phyloP scores from a whole-genome alignment of 2,888 invertebrate species.

The Drosophila fungiperda region DNA sequence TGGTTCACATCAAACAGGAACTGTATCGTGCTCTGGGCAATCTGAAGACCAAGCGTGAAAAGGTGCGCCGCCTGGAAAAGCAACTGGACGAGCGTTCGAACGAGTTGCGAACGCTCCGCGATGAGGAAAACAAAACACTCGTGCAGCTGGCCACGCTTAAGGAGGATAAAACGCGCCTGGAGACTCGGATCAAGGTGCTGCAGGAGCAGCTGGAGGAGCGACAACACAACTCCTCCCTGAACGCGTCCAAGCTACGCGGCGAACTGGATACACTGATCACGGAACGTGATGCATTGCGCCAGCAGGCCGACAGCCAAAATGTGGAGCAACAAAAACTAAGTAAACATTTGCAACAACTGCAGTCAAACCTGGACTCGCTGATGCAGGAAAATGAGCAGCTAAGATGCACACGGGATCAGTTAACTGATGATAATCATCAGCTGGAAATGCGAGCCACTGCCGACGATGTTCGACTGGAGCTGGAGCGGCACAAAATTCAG shows the following conservation, averaged over 20 bases:
- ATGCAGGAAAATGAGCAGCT: constrained; percentile 80
- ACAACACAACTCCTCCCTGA: constrained; percentile 42
- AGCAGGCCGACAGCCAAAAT: constrained; percentile 44
- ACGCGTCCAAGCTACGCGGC: constrained; percentile 40
- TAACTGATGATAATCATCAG: constrained; percentile 73
- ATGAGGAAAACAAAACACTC: constrained; percentile 82
- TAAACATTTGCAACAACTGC: constrained; percentile 85
- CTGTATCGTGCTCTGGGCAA: constrained; percentile 85
- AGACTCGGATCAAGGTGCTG: constrained; percentile 77
- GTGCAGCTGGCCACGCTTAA: constrained; percentile 81
- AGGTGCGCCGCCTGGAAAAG: constrained; percentile 86
- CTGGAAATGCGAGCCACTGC: constrained; percentile 57
- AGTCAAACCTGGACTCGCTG: constrained; percentile 85
- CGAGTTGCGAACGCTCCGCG: constrained; percentile 77
- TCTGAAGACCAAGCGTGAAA: constrained; percentile 86
- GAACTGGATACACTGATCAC: constrained; percentile 82
- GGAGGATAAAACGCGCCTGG: constrained; percentile 81
- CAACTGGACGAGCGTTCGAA: constrained; percentile 72
- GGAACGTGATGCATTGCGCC: constrained; percentile 81
- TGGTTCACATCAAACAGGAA: constrained; percentile 85
- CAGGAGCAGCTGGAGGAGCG: constrained; percentile 83
- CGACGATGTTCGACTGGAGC: constrained; percentile 82
- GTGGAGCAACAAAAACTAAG: constrained; percentile 85
- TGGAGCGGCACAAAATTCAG: constrained; percentile 86
- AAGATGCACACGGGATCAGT: constrained; percentile 69